Evolutionary conservation across 2,113 vertebrate genomes (phyloP), one percentile per base, ranked within the genome.

Genomic region (Plectropomus leopardus): DNA sequence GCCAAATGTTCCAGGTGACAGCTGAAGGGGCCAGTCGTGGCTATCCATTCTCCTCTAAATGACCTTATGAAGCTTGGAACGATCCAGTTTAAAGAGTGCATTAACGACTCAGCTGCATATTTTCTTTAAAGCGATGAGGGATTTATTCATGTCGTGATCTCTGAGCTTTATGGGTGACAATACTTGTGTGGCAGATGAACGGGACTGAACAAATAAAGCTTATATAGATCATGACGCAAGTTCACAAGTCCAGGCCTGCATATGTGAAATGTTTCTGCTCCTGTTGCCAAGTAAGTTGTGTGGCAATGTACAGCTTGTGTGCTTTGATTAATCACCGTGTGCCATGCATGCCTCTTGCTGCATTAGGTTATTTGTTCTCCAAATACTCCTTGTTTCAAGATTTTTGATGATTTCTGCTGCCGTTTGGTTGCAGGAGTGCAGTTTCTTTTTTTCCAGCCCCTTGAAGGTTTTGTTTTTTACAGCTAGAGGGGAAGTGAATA

Each of bases 1-100:
- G 86, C 88, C 92, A 89, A 87, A 76, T 82, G 85, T 86, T 89
- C 69, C 79, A 84, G 84, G 85, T 90, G 87, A 92, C 90, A 90
- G 90, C 89, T 91, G 91, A 28, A 57, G 8, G 59, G 69, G 23
- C 58, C 21, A 15, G 48, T 77, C 70, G 10, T 26, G 75, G 60
- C 54, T 42, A 54, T 84, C 58, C 67, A 4, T 36, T 58, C 79
- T 83, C 82, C 73, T 74, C 53, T 59, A 63, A 80, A 70, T 73
- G 81, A 88, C 88, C 88, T 84, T 80, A 54, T 50, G 45, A 71
- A 36, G 72, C 54, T 40, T 24, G 65, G 50, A 77, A 77, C 89
- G 40, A 76, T 73, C 3, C 64, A 16, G 57, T 74, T 76, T 45
- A 53, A 75, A 45, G 61, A 54, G 64, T 60, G 71, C 53, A 40